A percentile compares a stretch with the other conserved stretches of the same genome.
These are phyloP conservation scores for Hydrozoanthus tunicans DNA, from an alignment of 64 coral and sea anemone species.

Conservation along the genomic window DNA sequence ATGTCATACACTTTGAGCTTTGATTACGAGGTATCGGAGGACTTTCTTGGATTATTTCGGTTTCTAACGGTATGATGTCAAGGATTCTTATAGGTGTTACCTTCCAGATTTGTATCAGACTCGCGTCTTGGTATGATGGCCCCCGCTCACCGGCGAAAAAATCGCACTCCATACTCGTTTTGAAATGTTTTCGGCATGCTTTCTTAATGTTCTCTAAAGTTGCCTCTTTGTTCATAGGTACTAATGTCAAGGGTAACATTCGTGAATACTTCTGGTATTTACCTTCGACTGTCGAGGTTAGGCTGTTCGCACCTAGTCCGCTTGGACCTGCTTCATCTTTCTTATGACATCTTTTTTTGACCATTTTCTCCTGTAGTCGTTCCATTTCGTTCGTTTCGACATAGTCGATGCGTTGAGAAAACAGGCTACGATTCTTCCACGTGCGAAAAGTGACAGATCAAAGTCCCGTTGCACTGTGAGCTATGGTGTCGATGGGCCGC, in stretches of 20 bases:
- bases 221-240: constrained; percentile 56
- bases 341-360: constrained; percentile 15
- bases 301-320: constrained; percentile 1
- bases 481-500: constrained; percentile 14
- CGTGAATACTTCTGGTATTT: constrained; percentile 24
- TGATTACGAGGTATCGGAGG: constrained; percentile 36
- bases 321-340: constrained; percentile 41
- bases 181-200: constrained; percentile 73
- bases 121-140: constrained; percentile 69
- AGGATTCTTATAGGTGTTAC: constrained; percentile 68
- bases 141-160: constrained; percentile 62
- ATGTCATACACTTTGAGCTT: constrained; percentile 5
- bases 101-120: constrained; percentile 81
- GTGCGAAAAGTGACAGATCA: neutral
- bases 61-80: constrained; percentile 25
- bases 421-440: neutral
- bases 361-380: constrained; percentile 31
- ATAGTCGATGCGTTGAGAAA: constrained; percentile 5
- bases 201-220: constrained; percentile 72
- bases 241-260: constrained; percentile 48
- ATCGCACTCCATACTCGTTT: constrained; percentile 66
- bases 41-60: constrained; percentile 39
- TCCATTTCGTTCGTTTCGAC: constrained; percentile 38
- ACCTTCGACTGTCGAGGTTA: constrained; percentile 35
- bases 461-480: constrained; percentile 21